Evolutionary conservation across 2,113 vertebrate genomes (phyloP), one percentile per base, ranked within the genome.

Genomic region (Sialia sialis): DNA sequence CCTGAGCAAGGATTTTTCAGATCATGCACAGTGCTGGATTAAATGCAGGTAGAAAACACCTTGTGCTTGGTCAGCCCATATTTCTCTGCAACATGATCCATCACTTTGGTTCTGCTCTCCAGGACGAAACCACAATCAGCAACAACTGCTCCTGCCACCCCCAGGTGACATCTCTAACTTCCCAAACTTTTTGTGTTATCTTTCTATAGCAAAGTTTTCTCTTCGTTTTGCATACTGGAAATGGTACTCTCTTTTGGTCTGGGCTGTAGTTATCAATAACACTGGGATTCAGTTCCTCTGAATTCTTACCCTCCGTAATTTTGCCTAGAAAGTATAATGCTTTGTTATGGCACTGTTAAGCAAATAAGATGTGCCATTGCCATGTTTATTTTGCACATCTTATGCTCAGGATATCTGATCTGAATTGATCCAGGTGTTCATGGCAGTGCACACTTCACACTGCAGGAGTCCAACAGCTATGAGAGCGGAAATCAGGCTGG

Each of bases 21-120:
- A 60, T 39, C 22, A 18, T 0, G 0, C 23, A 41, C 49, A 62
- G 25, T 29, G 41, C 41, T 1, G 1, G 9, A 17, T 44, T 89
- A 89, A 78, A 74, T 14, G 25, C 18, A 56, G n/a, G 54, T 11
- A 56, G 83, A 83, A 90, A 51, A 73, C 25, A 59, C 7, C 34
- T 78, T 70, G 32, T 10, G 20, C 30, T 51, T 44, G 16, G 32
- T 23, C 1, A 4, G 55, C 17, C 39, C 1, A 0, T 13, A 18
- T 11, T 43, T 26, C 80, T 84, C 64, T 49, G 44, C 66, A 84
- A 23, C 0, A 2, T 1, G 0, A 82, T 38, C 43, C 36, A n/a
- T 21, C 30, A 3, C 44, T 16, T 46, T 3, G 4, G 41, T 36
- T 23, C 59, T 14, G 39, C 6, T 78, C 30, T 72, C 58, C 44